A percentile compares a stretch with the other conserved stretches of the same genome.
These are phyloP conservation scores for Drosophila dunni DNA, from an alignment of 1,140 invertebrate species.

Conservation along the genomic window DNA sequence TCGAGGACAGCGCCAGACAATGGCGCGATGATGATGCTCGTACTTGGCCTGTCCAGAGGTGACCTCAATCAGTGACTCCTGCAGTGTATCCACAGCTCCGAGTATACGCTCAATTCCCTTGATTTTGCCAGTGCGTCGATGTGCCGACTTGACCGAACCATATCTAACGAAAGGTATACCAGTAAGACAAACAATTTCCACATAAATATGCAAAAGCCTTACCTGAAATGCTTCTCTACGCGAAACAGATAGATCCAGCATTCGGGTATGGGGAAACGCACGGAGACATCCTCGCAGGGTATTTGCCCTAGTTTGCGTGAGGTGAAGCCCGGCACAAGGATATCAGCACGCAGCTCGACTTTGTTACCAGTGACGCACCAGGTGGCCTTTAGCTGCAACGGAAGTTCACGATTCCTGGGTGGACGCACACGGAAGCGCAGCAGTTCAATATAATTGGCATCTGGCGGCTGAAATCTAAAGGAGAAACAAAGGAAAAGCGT, in stretches of 20 bases:
- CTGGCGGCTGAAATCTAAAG: conserved; percentile 97
- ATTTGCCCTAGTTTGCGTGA: conserved; percentile 97
- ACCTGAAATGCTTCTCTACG: conserved; percentile 99
- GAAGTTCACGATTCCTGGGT: conserved; percentile 98
- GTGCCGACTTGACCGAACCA: conserved; percentile 99
- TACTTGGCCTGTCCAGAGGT: conserved; percentile 99
- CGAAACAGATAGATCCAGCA: conserved; percentile 99
- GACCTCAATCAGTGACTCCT: conserved; percentile 97
- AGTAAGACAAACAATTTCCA: no score
- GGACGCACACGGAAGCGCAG: conserved; percentile 98
- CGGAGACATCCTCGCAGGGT: conserved; percentile 98
- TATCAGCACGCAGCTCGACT: conserved; percentile 96
- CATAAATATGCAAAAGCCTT: not conserved
- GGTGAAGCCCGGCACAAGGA: conserved; percentile 97
- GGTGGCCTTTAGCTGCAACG: conserved; percentile 95
- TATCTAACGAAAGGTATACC: conserved; percentile 84
- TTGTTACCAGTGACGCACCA: conserved; percentile 94
- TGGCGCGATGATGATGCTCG: conserved; percentile 98
- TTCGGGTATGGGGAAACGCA: conserved; percentile 98
- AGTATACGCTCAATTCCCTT: conserved; percentile 97
- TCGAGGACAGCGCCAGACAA: conserved; percentile 98
- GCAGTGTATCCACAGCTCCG: conserved; percentile 95
- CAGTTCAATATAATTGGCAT: conserved; percentile 99
- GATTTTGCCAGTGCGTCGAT: conserved; percentile 94
- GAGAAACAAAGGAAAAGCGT: not conserved